These are phyloP conservation scores for Pangasius sanitwongsei DNA, from an alignment of 2,797 vertebrate species.

Conservation along the genomic window DNA sequence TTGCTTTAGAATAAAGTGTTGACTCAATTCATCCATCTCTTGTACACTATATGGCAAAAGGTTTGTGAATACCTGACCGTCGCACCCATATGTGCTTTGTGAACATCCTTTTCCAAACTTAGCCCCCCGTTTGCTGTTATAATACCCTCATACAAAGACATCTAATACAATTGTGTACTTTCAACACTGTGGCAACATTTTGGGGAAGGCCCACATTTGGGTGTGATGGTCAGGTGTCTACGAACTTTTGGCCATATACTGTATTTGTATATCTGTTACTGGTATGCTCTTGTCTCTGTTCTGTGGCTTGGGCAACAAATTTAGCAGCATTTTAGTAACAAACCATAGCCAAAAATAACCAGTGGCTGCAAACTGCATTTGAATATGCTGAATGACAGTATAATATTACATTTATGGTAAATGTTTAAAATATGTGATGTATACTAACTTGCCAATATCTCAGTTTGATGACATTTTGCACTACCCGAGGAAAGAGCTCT, in stretches of 20 bases:
- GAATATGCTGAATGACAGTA: background rate
- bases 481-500: background rate
- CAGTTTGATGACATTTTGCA: background rate
- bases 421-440: background rate
- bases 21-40: background rate
- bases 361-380: background rate
- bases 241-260: background rate
- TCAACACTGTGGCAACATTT: too few relatives aligned
- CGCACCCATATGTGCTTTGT: background rate
- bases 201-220: background rate
- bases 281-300: background rate
- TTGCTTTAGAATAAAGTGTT: background rate
- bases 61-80: background rate
- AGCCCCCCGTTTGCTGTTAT: background rate
- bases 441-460: background rate
- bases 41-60: background rate
- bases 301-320: background rate
- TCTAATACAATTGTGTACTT: too few relatives aligned
- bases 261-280: background rate
- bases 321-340: background rate
- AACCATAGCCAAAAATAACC: background rate
- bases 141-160: background rate
- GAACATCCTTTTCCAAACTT: background rate
- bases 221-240: background rate
- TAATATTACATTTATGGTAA: background rate